Evolutionary conservation across 2,888 invertebrate genomes (phyloP).

Genomic region (Drosophila parthenogenetica): DNA sequence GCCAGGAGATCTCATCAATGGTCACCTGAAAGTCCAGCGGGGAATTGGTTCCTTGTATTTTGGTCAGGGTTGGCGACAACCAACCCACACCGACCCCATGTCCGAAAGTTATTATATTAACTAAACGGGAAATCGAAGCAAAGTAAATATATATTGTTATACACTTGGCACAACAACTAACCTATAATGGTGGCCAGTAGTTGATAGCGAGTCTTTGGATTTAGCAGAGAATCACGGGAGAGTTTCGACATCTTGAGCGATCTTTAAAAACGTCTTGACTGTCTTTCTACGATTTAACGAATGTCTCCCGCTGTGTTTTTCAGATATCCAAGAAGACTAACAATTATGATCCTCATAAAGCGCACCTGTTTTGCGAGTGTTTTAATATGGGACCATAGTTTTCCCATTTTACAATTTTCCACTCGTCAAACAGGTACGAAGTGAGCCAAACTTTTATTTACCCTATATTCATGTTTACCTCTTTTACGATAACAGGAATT

Average conservation of each 20-base stretch:
- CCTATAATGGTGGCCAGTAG: constrained; percentile 73
- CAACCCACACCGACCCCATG: constrained; percentile 84
- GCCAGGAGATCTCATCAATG: constrained; percentile 80
- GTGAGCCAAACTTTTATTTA: background rate
- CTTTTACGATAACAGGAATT: background rate
- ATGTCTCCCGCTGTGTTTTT: constrained; percentile 14
- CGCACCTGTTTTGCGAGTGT: background rate
- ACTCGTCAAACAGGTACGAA: background rate
- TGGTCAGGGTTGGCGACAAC: constrained; percentile 81
- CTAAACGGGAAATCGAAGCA: constrained; percentile 47
- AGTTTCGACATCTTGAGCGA: constrained; percentile 33
- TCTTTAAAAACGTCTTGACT: constrained; percentile 11
- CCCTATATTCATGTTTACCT: constrained; percentile 11
- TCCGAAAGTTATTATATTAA: constrained; percentile 81
- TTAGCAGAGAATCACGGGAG: constrained; percentile 45
- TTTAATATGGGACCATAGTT: background rate
- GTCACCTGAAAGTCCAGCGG: constrained; percentile 69
- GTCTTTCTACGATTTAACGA: constrained; percentile 1
- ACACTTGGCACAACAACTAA: constrained; percentile 1
- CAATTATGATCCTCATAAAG: constrained; percentile 18
- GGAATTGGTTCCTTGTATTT: constrained; percentile 66
- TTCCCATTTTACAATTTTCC: constrained; percentile 8
- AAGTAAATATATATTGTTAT: background rate
- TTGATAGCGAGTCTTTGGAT: constrained; percentile 59
- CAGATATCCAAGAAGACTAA: background rate